phyloP scores from a whole-genome alignment of 2,797 vertebrate species.

The Anabacerthia variegaticeps region DNA sequence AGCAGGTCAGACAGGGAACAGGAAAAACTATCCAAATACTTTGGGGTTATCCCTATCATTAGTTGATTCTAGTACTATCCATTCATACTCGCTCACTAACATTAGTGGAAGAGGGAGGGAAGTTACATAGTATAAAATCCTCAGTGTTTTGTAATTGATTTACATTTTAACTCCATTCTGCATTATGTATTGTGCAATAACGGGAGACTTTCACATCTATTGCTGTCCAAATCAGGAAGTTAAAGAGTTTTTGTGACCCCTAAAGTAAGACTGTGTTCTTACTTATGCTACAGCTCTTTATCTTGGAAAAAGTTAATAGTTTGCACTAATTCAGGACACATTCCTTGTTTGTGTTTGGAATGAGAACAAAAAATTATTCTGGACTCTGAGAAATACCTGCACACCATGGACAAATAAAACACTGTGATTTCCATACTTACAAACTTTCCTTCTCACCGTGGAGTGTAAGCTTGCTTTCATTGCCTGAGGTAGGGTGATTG shows the following conservation, averaged over 20 bases:
- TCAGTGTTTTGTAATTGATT: background rate
- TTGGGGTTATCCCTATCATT: background rate
- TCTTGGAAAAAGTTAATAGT: background rate
- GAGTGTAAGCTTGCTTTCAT: background rate
- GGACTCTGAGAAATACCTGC: background rate
- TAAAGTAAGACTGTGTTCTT: background rate
- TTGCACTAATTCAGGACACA: background rate
- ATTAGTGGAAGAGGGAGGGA: background rate
- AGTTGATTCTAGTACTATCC: background rate
- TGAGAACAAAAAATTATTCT: background rate
- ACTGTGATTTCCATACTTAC: background rate
- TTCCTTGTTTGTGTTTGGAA: background rate
- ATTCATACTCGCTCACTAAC: background rate
- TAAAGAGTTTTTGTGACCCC: background rate
- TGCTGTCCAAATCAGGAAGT: background rate
- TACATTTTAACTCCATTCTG: background rate
- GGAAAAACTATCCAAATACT: background rate
- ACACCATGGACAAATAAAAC: background rate
- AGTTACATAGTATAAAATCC: background rate
- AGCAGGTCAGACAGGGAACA: conserved; percentile 49
- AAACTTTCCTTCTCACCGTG: background rate
- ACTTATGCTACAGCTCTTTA: background rate
- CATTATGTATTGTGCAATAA: background rate
- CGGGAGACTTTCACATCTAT: background rate
- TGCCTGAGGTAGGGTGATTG: background rate